A percentile compares a stretch with the other conserved stretches of the same genome.
Conservation (phyloP, 2,113 vertebrate species). For the Cochlearius cochlearius region DNA sequence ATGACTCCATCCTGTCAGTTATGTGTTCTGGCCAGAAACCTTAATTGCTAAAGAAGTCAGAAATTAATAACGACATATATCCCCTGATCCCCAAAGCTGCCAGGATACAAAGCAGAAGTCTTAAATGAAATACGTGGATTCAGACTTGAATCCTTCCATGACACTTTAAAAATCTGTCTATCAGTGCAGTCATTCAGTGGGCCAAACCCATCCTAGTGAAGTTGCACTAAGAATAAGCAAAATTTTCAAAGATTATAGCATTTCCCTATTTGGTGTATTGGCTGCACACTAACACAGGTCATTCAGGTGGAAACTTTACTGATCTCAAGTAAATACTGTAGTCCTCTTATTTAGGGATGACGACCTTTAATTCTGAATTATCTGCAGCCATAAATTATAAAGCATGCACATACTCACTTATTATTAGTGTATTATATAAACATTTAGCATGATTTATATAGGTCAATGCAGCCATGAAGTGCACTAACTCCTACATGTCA, state of each 20-base stretch:
- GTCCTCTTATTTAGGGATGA: background rate
- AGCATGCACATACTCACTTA: background rate
- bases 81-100: background rate
- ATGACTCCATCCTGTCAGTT: background rate
- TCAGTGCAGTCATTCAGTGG: background rate
- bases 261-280: background rate
- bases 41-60: background rate
- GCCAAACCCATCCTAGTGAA: background rate
- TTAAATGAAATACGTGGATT: background rate
- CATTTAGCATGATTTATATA: background rate
- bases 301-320: background rate
- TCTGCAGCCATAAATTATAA: background rate
- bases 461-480: background rate
- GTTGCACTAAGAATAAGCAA: background rate
- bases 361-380: background rate
- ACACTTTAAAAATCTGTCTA: background rate
- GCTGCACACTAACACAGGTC: background rate
- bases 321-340: background rate
- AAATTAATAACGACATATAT: background rate
- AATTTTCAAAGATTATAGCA: accelerated
- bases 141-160: background rate
- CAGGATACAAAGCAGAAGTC: background rate
- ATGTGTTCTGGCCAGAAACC: background rate
- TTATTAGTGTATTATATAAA: background rate
- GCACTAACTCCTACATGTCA: background rate